phyloP scores from a whole-genome alignment of 1,140 invertebrate species.

The Microvelia longipes region DNA sequence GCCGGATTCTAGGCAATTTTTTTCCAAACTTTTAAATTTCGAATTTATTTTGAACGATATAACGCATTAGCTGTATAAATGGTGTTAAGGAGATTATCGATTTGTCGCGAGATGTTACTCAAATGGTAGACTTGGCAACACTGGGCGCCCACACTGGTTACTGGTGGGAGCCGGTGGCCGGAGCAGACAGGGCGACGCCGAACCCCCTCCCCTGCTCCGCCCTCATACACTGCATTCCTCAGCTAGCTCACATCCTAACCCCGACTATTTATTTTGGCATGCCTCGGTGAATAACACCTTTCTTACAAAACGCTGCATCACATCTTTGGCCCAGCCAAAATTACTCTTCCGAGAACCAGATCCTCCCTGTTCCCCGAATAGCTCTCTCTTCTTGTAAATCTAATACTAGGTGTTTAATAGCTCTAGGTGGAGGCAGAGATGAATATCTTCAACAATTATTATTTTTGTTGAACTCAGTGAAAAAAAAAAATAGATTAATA shows the following conservation, averaged over 20 bases:
- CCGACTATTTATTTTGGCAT: background rate
- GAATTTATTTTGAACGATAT: background rate
- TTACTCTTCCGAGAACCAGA: background rate
- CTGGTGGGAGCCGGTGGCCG: conserved; percentile 41
- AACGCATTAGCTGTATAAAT: background rate
- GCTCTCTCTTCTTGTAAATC: too few species aligned
- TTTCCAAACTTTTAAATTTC: background rate
- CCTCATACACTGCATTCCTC: conserved; percentile 1
- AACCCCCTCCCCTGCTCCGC: conserved; percentile 13
- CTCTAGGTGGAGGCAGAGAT: too few species aligned
- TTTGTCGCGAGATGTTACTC: background rate
- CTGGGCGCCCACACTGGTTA: conserved; percentile 27
- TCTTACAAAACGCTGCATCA: background rate
- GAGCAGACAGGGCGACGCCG: conserved; percentile 63
- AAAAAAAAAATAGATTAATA: too few species aligned
- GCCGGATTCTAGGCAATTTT: background rate
- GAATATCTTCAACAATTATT: too few species aligned
- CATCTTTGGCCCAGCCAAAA: background rate
- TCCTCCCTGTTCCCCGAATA: too few species aligned
- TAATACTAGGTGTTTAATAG: too few species aligned
- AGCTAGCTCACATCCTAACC: background rate
- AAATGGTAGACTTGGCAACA: conserved; percentile 40
- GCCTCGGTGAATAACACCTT: background rate
- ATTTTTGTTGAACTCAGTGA: too few species aligned
- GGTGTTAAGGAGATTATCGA: background rate